Base-by-base conservation (phyloP, 2,113 vertebrate genomes). In the Indri indri region DNA sequence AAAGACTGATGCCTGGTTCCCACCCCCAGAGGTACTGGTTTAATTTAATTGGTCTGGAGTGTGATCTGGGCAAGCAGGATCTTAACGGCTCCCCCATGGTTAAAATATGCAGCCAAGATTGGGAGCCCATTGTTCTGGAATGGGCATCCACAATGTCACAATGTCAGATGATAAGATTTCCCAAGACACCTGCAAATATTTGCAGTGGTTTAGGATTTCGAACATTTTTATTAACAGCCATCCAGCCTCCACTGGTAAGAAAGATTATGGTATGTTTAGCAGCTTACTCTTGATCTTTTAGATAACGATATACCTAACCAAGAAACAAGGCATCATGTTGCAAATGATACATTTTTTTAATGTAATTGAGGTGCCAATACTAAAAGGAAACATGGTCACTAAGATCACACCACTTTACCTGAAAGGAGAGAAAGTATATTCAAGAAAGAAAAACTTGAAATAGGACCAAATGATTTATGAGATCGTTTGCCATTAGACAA, bases 401-500 rank as follows among this genome's bases (percentile, higher is more conserved):
- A 88, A 66, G 77, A 70, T 61, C 47, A 90, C 0, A 57, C 34
- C n/a, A 68, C 61, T 92, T 91, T 47, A 68, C 47, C 30, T 50
- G 34, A 94, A 91, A 61, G 22, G 74, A 90, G 32, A 90, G 52
- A 82, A 94, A 95, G 70, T 22, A 70, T 32, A 42, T 66, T 89
- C 74, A 94, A 93, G 52, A 37, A 52, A 90, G 74, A 79, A 91
- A 76, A 71, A n/a, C 20, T 42, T 77, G 88, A 91, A 77, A 40
- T 20, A 92, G 14, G 3, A 79, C 40, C 81, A 74, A 17, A 25
- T 50, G 20, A 23, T 76, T 88, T 61, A n/a, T 34, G 42, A 73
- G 34, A 45, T 87, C 10, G 25, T 86, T 76, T 81, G 20, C 7
- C 27, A 4, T 68, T 82, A 54, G 34, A 20, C 30, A 54, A 70